phyloP scores from a whole-genome alignment of 2,113 vertebrate species.

The Platysternon megacephalum region DNA sequence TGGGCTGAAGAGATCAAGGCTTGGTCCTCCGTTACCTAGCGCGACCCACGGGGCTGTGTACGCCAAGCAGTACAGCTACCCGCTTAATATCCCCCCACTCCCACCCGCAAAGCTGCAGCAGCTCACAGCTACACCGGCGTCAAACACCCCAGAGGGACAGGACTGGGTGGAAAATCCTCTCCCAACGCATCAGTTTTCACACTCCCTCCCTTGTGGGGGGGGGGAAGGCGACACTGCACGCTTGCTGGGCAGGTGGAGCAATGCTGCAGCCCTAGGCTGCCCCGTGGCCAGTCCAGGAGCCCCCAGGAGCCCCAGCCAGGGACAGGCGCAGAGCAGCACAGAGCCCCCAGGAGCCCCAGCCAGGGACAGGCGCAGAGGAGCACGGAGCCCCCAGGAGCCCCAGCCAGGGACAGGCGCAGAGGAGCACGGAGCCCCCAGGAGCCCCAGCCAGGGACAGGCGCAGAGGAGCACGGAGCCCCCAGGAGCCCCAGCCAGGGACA shows the following conservation, averaged over 20 bases:
- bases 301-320: background rate
- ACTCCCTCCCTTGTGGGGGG: background rate
- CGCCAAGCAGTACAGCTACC: background rate
- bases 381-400: background rate
- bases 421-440: background rate
- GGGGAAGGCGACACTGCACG: rapidly evolving
- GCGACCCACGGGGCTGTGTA: background rate
- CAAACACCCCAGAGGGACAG: background rate
- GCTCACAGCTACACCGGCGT: rapidly evolving
- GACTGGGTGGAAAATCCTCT: background rate
- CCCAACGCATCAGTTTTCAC: background rate
- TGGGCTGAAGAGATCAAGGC: background rate
- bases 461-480: background rate
- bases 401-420: background rate
- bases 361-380: background rate
- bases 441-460: too few species aligned
- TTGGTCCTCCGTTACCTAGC: background rate
- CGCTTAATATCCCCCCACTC: background rate
- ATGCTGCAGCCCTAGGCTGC: background rate
- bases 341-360: too few species aligned
- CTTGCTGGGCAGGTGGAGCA: too few species aligned
- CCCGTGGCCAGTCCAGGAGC: too few species aligned
- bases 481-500: background rate
- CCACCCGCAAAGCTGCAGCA: background rate
- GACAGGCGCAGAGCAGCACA: background rate